These are phyloP conservation scores for Diabrotica virgifera DNA, from an alignment of 1,140 invertebrate species.

Conservation along the genomic window DNA sequence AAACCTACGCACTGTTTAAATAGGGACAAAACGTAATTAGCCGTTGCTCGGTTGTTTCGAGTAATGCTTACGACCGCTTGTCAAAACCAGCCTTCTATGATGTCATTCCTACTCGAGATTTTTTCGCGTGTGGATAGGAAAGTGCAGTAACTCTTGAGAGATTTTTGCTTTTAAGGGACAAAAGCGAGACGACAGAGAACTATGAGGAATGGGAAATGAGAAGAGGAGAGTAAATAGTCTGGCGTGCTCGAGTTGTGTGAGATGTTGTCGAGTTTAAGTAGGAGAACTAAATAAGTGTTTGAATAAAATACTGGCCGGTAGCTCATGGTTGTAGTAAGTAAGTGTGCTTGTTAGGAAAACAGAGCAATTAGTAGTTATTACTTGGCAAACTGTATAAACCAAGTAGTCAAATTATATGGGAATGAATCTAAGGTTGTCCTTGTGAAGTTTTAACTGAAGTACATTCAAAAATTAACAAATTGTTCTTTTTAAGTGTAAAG, in stretches of 20 bases:
- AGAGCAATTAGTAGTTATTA: no score
- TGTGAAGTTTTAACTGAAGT: background rate
- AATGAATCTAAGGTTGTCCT: background rate
- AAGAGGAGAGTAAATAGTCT: conserved; percentile 2
- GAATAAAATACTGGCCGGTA: no score
- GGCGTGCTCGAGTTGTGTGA: background rate
- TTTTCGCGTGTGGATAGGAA: background rate
- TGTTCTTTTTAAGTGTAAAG: no score
- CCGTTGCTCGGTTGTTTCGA: conserved; percentile 4
- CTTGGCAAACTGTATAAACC: no score
- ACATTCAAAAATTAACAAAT: background rate
- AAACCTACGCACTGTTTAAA: conserved; percentile 20
- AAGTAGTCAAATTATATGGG: no score
- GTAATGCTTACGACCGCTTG: conserved; percentile 8
- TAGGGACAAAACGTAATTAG: conserved; percentile 20
- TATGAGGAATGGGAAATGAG: background rate
- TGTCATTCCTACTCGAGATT: conserved; percentile 8
- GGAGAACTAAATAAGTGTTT: background rate
- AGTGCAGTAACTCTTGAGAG: conserved; percentile 1
- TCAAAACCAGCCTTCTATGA: conserved; percentile 16
- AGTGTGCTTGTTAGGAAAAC: no score
- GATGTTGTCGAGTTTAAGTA: background rate
- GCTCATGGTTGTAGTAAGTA: no score
- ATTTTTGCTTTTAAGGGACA: background rate
- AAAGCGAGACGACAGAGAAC: background rate